Evolutionary conservation across 2,113 vertebrate genomes (phyloP).

Genomic region (Platichthys flesus): DNA sequence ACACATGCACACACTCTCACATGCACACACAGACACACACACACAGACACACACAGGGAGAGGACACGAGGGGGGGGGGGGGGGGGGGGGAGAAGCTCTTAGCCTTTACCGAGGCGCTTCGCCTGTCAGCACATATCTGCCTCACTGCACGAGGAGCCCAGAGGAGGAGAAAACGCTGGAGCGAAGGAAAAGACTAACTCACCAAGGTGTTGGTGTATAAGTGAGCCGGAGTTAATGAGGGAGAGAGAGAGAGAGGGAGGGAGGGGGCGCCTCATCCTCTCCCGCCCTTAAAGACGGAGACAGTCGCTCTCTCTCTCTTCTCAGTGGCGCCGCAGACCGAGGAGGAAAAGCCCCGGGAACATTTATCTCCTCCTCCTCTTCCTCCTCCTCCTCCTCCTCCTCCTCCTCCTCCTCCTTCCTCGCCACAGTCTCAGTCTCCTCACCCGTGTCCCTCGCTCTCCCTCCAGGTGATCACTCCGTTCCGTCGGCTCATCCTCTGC

Average conservation of each 20-base stretch:
- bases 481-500: slow-evolving; percentile 91
- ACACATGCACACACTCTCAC: slow-evolving; percentile 22
- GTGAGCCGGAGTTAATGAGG: slow-evolving; percentile 55
- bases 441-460: slow-evolving; percentile 39
- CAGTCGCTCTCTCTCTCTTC: slow-evolving; percentile 37
- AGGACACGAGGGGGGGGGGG: neutral
- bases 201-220: slow-evolving; percentile 52
- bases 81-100: slow-evolving; percentile 53
- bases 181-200: slow-evolving; percentile 42
- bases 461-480: slow-evolving; percentile 92
- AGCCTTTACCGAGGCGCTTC: slow-evolving; percentile 69
- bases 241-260: slow-evolving; percentile 14
- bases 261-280: slow-evolving; percentile 61
- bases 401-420: neutral
- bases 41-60: neutral
- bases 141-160: slow-evolving; percentile 56
- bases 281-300: slow-evolving; percentile 68
- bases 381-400: neutral
- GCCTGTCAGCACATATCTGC: slow-evolving; percentile 76
- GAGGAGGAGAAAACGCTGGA: slow-evolving; percentile 16
- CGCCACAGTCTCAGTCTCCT: neutral
- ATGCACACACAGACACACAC: slow-evolving; percentile 20
- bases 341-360: slow-evolving; percentile 24
- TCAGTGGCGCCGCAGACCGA: slow-evolving; percentile 62
- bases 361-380: neutral